Base-by-base conservation (phyloP, 2,113 vertebrate genomes). In the Falcunculus frontatus region DNA sequence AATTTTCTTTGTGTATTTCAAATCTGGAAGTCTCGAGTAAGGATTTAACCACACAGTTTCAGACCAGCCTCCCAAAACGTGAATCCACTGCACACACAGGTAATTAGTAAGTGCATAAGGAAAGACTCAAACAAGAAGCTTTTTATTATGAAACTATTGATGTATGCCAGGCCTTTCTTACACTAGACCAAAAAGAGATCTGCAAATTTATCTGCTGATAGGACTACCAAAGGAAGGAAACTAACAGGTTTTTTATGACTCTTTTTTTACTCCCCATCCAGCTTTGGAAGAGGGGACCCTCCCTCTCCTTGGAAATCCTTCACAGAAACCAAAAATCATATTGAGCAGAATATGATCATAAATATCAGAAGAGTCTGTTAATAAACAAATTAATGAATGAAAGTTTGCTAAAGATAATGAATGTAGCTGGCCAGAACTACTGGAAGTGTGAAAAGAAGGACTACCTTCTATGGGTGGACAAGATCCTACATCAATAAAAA, bases 101-200 rank as follows among this genome's bases (percentile, higher is more conserved):
- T 21, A 29, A 73, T 49, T 39, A 39, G 10, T 35, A 60, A 56
- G 7, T n/a, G 4, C 5, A 39, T n/a, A 83, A 33, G 3, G 4
- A 87, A 63, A 63, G 20, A 84, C 33, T 70, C 13, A 42, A 93
- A 49, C 13, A 79, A 35, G 4, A 82, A 69, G 9, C 5, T 77
- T 86, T 80, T 57, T 57, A 19, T 30, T 60, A 30, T 29, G 8
- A 64, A 88, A 39, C 13, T 44, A 10, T 5, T 47, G 15, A 44
- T 5, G 3, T 44, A 50, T 33, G 0, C 1, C n/a, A 69, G 7
- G 2, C 0, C 56, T 84, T 76, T 86, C 4, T 68, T 65, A 32
- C 2, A 39, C 8, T 30, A 64, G 33, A 53, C 2, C 7, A 39
- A 64, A 90, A 78, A 21, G 10, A 80, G 8, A 56, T 8, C 4